Conservation (phyloP, 2,888 invertebrate genomes). For the Heterodera filipjevi region DNA sequence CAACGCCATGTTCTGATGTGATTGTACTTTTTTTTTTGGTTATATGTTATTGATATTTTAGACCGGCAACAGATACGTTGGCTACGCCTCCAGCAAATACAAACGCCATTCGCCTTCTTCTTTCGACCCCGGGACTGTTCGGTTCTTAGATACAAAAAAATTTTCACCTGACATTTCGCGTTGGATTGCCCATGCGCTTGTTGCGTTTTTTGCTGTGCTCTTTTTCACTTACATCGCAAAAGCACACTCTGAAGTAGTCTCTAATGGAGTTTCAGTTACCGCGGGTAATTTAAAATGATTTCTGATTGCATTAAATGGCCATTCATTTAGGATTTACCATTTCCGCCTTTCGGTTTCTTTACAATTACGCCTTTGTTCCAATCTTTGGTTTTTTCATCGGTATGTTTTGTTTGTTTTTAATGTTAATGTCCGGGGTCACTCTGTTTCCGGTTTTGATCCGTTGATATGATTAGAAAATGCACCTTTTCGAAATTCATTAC, state of each 20-base stretch:
- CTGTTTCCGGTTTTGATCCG: too few relatives aligned
- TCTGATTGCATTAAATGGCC: not conserved
- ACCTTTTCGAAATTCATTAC: too few relatives aligned
- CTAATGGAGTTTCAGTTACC: constrained; percentile 35
- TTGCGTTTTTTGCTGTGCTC: constrained; percentile 29
- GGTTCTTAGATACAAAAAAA: not conserved
- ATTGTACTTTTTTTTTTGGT: not conserved
- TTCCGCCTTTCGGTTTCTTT: constrained; percentile 46
- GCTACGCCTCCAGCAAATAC: constrained; percentile 23
- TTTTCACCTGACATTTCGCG: constrained; percentile 27
- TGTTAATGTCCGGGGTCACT: too few relatives aligned
- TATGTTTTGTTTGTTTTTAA: constrained; percentile 16
- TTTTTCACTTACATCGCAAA: constrained; percentile 45
- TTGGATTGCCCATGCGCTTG: constrained; percentile 22
- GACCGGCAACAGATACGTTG: not conserved
- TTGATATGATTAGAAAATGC: too few relatives aligned
- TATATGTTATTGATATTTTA: not conserved
- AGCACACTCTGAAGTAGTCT: constrained; percentile 39
- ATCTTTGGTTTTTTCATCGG: constrained; percentile 37
- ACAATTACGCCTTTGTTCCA: constrained; percentile 55
- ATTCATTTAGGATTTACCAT: constrained; percentile 4
- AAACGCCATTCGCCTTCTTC: constrained; percentile 1
- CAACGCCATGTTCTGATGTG: constrained; percentile 33
- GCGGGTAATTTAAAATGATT: constrained; percentile 33
- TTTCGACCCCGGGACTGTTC: not conserved